Evolutionary conservation across 2,113 vertebrate genomes (phyloP).

Genomic region (Cavia aperea): DNA sequence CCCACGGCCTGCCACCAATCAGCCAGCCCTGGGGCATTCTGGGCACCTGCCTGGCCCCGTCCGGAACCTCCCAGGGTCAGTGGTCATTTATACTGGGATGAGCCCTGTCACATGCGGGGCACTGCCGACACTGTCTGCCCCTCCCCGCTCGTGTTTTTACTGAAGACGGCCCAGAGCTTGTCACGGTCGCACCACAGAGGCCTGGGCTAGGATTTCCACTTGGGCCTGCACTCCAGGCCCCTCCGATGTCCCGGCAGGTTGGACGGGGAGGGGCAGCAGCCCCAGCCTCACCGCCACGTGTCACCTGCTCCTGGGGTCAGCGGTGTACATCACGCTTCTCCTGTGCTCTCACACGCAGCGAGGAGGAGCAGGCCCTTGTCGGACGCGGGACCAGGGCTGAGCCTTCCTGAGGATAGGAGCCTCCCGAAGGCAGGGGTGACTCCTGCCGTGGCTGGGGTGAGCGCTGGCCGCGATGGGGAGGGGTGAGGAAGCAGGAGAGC

Average conservation of each 20-base stretch:
- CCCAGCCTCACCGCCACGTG: background rate
- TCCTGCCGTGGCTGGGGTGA: no score
- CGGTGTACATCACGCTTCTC: accelerated
- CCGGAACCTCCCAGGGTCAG: accelerated
- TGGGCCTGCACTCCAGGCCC: background rate
- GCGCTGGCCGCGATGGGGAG: background rate
- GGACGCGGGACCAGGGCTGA: no score
- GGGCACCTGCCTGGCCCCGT: accelerated
- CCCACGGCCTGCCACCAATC: background rate
- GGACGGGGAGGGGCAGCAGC: background rate
- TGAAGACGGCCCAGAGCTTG: background rate
- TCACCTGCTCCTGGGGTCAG: background rate
- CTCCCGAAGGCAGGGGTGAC: background rate
- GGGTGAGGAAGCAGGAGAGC: background rate
- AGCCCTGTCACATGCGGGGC: accelerated
- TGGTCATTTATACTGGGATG: accelerated
- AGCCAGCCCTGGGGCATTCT: background rate
- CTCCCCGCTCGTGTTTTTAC: background rate
- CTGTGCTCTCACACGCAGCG: background rate
- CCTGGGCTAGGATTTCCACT: background rate
- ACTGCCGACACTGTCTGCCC: accelerated
- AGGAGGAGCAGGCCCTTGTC: background rate
- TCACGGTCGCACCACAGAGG: background rate
- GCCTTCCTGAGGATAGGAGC: no score
- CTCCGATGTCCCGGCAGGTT: background rate